These are phyloP conservation scores for Ips nitidus DNA, from an alignment of 1,140 invertebrate species.

Conservation along the genomic window DNA sequence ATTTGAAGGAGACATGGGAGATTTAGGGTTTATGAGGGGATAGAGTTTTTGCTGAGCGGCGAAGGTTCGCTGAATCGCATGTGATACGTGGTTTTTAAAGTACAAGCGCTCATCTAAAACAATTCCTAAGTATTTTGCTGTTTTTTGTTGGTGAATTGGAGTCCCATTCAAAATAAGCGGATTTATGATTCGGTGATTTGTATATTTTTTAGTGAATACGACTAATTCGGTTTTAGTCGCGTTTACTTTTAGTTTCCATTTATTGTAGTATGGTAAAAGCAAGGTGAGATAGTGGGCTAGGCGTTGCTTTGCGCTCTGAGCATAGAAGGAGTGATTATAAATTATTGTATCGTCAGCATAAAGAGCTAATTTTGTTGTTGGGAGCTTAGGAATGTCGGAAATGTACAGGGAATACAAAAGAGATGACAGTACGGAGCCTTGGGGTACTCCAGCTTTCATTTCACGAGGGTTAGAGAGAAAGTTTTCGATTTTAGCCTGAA, in stretches of 20 bases:
- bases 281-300: background rate
- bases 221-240: slow-evolving; percentile 14
- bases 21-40: background rate
- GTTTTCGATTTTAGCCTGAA: slow-evolving; percentile 37
- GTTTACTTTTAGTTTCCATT: slow-evolving; percentile 29
- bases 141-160: too few relatives aligned
- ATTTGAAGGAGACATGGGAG: background rate
- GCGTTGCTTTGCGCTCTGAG: slow-evolving; percentile 15
- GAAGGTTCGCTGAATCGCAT: background rate
- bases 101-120: too few relatives aligned
- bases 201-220: slow-evolving; percentile 4
- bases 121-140: too few relatives aligned
- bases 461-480: slow-evolving; percentile 24
- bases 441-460: slow-evolving; percentile 41
- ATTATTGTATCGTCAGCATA: slow-evolving; percentile 49
- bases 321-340: slow-evolving; percentile 32
- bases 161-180: background rate
- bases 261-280: slow-evolving; percentile 12
- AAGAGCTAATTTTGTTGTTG: slow-evolving; percentile 30
- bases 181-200: background rate
- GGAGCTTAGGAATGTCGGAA: slow-evolving; percentile 35
- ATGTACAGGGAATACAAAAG: slow-evolving; percentile 41
- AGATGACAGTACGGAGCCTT: slow-evolving; percentile 39
- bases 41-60: slow-evolving; percentile 2
- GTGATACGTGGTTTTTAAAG: background rate